Percentiles rank a stretch among this genome's conserved stretches.
Conservation (phyloP, 2,888 invertebrate species). For the Branchinecta sandiegonensis region DNA sequence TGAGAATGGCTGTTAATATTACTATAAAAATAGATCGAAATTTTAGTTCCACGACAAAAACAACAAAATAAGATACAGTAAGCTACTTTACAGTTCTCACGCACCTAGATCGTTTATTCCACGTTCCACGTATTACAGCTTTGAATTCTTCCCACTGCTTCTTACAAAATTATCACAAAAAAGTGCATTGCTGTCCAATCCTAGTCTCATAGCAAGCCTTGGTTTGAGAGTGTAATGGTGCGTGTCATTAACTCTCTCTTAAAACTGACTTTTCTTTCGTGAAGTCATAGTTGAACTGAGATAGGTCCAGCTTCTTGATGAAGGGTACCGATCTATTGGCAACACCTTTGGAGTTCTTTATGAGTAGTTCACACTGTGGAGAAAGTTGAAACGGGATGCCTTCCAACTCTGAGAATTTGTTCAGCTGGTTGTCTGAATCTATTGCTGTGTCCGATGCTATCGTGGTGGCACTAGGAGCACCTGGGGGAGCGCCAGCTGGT, state of each 20-base stretch:
- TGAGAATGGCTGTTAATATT: too few relatives aligned
- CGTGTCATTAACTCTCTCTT: neutral
- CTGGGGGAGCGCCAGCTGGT: neutral
- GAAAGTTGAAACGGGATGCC: constrained; percentile 7
- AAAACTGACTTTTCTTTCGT: constrained; percentile 3
- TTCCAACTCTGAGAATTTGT: constrained; percentile 1
- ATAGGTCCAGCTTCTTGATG: neutral
- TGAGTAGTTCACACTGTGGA: neutral
- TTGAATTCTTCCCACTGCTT: too few relatives aligned
- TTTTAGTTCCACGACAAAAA: too few relatives aligned
- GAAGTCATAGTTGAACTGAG: neutral
- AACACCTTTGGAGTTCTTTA: neutral
- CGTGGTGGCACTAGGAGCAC: neutral
- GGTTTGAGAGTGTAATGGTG: too few relatives aligned
- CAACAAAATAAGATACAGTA: too few relatives aligned
- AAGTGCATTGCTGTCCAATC: too few relatives aligned
- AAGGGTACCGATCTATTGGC: neutral
- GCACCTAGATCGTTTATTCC: too few relatives aligned
- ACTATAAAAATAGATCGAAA: too few relatives aligned
- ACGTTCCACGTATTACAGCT: too few relatives aligned
- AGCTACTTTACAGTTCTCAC: too few relatives aligned
- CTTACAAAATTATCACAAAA: too few relatives aligned
- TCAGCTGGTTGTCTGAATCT: neutral
- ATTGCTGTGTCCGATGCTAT: neutral
- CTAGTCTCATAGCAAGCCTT: too few relatives aligned